Conservation (phyloP, 2,797 vertebrate genomes). For the Falco berigora region DNA sequence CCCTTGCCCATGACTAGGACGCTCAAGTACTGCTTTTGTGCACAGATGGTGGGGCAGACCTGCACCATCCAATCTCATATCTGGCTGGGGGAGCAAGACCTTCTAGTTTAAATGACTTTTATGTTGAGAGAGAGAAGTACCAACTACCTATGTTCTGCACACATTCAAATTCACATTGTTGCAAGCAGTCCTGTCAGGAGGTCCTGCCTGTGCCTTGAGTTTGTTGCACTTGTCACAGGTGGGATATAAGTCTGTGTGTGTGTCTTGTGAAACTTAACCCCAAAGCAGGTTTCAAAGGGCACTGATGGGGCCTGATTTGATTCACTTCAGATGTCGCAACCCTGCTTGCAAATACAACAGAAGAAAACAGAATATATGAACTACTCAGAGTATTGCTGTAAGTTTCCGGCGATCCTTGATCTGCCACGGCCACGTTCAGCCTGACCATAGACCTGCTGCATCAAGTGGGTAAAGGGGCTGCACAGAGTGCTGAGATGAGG, state of each 20-base stretch:
- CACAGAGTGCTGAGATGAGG: neutral
- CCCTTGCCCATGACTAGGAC: neutral
- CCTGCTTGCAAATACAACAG: neutral
- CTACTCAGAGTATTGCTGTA: neutral
- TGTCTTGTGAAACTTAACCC: neutral
- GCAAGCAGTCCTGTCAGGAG: neutral
- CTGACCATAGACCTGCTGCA: neutral
- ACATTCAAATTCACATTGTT: neutral
- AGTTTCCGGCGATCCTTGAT: neutral
- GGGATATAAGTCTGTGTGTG: neutral
- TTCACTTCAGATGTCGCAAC: neutral
- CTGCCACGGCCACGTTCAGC: neutral
- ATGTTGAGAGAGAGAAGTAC: neutral
- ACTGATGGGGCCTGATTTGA: neutral
- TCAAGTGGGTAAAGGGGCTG: accelerated
- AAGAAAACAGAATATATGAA: neutral
- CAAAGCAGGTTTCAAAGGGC: neutral
- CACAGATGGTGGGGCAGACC: neutral
- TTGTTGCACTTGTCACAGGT: neutral
- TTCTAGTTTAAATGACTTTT: neutral
- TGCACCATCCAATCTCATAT: neutral
- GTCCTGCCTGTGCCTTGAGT: neutral
- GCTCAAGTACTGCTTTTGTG: neutral
- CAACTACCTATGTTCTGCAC: neutral
- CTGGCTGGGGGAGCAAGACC: neutral